These are phyloP conservation scores for Euwallacea fornicatus DNA, from an alignment of 1,140 invertebrate genomes.

Conservation along the genomic window DNA sequence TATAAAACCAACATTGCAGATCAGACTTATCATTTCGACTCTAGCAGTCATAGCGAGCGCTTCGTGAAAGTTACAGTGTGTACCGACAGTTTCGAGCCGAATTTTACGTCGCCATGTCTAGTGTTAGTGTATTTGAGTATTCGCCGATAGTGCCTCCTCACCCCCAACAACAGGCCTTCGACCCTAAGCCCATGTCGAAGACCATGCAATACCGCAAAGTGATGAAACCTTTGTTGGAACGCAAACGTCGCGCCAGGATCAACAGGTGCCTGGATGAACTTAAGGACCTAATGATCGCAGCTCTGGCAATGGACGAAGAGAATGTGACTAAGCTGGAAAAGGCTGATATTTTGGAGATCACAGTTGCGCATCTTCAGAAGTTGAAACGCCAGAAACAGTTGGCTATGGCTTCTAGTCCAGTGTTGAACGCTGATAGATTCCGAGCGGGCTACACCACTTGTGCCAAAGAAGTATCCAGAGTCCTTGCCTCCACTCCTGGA, in stretches of 20 bases:
- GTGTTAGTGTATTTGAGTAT: conserved; percentile 30
- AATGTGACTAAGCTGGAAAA: conserved; percentile 93
- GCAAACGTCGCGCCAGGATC: conserved; percentile 88
- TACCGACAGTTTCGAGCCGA: conserved; percentile 1
- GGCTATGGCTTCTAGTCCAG: conserved; percentile 61
- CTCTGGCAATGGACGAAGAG: conserved; percentile 81
- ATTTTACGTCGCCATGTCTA: conserved; percentile 32
- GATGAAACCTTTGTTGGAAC: conserved; percentile 94
- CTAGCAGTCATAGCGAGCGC: conserved; percentile 26
- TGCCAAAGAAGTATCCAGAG: conserved; percentile 87
- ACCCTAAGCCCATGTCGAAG: conserved; percentile 64
- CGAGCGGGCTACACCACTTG: conserved; percentile 88
- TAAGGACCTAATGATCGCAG: conserved; percentile 88
- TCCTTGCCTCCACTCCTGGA: conserved; percentile 77
- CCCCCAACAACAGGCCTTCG: conserved; percentile 48
- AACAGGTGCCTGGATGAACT: conserved; percentile 92
- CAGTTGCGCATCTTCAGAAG: conserved; percentile 87
- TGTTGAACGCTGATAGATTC: conserved; percentile 79
- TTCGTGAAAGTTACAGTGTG: conserved; percentile 23
- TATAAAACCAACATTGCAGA: conserved; percentile 35
- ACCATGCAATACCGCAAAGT: conserved; percentile 91
- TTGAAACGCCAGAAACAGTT: conserved; percentile 72
- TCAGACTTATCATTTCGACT: conserved; percentile 35
- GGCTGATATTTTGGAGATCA: conserved; percentile 94
- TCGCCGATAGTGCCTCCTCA: conserved; percentile 23